Evolutionary conservation across 2,113 vertebrate species (phyloP), one percentile per base, ranked within the genome.

Genomic region (Melanerpes aurifrons): DNA sequence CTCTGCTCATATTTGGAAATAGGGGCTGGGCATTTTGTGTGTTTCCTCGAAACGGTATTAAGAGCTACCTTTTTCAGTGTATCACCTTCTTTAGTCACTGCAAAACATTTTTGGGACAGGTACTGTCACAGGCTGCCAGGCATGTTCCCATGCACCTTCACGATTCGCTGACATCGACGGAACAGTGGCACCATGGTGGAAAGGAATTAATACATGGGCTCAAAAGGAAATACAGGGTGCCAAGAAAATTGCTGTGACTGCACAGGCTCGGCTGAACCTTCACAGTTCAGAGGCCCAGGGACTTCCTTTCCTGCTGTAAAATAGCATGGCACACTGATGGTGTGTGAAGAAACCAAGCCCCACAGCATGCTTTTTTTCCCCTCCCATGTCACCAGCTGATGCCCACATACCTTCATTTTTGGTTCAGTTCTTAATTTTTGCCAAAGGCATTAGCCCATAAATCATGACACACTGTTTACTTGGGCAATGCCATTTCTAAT

Each of bases 41-140:
- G 71, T 86, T 95, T 94, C 96, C 94, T 96, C 78, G 71, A 95
- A 95, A 87, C 91, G 91, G 86, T 89, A 94, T 67, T 63, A 84
- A 37, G 54, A 68, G 66, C 73, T 45, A 5, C 82, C 88, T 90
- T 54, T 62, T 6, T 11, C 37, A 89, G 71, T 28, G 59, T 58
- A 54, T 76, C 82, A 87, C 85, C 89, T 84, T 92, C 91, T 91
- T 56, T 18, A 85, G 86, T 71, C 85, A 28, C 95, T 79, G 86
- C 95, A 85, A 48, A 79, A 53, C 91, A 63, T 82, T 94, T 75
- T 28, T 95, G 94, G 96, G 96, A 73, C 92, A 96, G 92, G 95
- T 89, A 85, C 47, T 4, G 1, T 40, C 5, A 1, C 2, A 2
- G 89, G 74, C 81, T 90, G 91, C 92, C 95, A 95, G 47, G 75